These are phyloP conservation scores for Pangasius mekongensis DNA, from an alignment of 2,797 vertebrate species.

Conservation along the genomic window DNA sequence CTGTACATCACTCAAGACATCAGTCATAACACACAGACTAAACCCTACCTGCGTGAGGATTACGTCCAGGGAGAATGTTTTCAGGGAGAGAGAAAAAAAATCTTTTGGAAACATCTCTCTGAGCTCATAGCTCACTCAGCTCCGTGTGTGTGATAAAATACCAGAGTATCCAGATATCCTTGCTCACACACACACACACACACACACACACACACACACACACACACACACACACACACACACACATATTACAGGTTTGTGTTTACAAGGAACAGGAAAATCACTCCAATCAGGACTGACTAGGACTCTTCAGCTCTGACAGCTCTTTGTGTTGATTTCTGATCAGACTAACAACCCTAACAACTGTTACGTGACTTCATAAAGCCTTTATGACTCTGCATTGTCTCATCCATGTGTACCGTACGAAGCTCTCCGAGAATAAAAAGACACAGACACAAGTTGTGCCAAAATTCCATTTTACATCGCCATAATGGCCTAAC, in stretches of 20 bases:
- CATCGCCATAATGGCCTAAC: neutral
- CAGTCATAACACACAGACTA: neutral
- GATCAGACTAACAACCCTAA: neutral
- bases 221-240: neutral
- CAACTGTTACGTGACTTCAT: neutral
- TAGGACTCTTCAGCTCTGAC: neutral
- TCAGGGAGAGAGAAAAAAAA: neutral
- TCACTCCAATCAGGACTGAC: conserved; percentile 8
- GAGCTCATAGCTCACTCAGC: neutral
- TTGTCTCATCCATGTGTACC: neutral
- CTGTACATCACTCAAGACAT: neutral
- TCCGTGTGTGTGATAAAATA: neutral
- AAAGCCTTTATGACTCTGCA: neutral
- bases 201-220: neutral
- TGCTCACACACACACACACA: neutral
- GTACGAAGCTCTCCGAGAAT: neutral
- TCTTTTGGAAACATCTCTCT: neutral
- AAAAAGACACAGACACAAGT: too few species aligned
- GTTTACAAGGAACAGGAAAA: conserved; percentile 24
- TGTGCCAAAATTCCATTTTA: neutral
- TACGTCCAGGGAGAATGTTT: neutral
- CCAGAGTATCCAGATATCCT: conserved; percentile 10
- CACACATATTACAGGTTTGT: conserved; percentile 22
- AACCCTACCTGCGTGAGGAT: conserved; percentile 20
- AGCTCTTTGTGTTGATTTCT: neutral